Evolutionary conservation across 2,113 vertebrate genomes (phyloP), one percentile per base, ranked within the genome.

Genomic region (Gobiocypris rarus): DNA sequence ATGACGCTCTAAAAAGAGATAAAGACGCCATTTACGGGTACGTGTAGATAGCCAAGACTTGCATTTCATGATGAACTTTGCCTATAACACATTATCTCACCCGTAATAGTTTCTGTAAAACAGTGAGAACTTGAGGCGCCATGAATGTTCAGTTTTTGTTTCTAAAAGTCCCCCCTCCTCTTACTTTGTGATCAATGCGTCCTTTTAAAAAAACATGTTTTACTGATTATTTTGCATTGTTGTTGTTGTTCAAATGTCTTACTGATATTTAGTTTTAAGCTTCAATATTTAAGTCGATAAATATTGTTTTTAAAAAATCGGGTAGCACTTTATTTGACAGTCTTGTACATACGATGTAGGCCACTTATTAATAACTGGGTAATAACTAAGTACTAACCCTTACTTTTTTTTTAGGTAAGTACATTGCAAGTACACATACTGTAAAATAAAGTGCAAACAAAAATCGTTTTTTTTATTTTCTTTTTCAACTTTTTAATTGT

Each of bases 1-100:
- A 99, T 93, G 98, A 99, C 93, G 97, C 97, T 91, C 96, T 98
- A 93, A 98, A 99, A 95, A 97, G 97, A 96, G 97, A 99, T 95
- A 99, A 99, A 96, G 97, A 99, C 96, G 93, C 97, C 92, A 98
- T 99, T 95, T 99, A 98, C 95, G 97, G 97, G 97, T 98, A 96
- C 91, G 96, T 95, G 92, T 91, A 3, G 81, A 85, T 85, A 45
- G 61, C 82, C n/a, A 45, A 59, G 45, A 86, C 78, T 50, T 63
- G 38, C 31, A 56, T 59, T 70, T 52, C 2, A 78, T 78, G 56
- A 28, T 78, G 6, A 45, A 78, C 8, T 65, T 50, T 80, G n/a
- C 15, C 15, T 45, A 28, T 34, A 50, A n/a, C 77, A 48, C 75
- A 83, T 74, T 67, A 74, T 79, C 61, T 24, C 77, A 75, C 48